phyloP scores from a whole-genome alignment of 2,113 vertebrate genomes.

The Onychostoma macrolepis region DNA sequence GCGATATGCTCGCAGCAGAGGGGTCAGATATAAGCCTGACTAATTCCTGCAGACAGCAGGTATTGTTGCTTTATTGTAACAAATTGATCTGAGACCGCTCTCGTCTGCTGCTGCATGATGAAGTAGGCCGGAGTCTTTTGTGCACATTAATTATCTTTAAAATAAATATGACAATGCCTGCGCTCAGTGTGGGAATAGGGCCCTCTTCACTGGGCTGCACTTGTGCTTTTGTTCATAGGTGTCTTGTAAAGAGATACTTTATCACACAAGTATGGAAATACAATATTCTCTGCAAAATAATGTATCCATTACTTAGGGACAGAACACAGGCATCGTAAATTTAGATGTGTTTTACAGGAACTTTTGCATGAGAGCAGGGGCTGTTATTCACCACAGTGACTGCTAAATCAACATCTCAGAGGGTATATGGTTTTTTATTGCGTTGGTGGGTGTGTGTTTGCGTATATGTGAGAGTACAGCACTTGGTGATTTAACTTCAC shows the following conservation, averaged over 20 bases:
- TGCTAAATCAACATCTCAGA: conserved; percentile 32
- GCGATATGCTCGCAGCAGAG: not conserved
- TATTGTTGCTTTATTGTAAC: conserved; percentile 56
- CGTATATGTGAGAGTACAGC: not conserved
- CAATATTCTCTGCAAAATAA: conserved; percentile 37
- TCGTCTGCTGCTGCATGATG: conserved; percentile 33
- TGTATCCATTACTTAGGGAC: conserved; percentile 11
- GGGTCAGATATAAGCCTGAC: conserved; percentile 24
- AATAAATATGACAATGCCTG: conserved; percentile 57
- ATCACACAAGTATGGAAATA: conserved; percentile 34
- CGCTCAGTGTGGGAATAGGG: conserved; percentile 23
- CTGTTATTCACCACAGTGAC: not conserved
- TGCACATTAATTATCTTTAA: conserved; percentile 62
- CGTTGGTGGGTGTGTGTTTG: not conserved
- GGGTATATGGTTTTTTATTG: not conserved
- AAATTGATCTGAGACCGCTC: conserved; percentile 48
- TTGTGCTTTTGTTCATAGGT: conserved; percentile 24
- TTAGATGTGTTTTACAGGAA: conserved; percentile 16
- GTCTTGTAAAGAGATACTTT: conserved; percentile 41
- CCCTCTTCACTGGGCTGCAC: conserved; percentile 11
- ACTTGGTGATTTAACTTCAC: not conserved
- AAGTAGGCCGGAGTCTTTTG: conserved; percentile 43
- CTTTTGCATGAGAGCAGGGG: conserved; percentile 18
- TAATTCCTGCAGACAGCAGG: conserved; percentile 53
- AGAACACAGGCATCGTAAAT: conserved; percentile 35